Percentiles rank a stretch among this genome's conserved stretches.
phyloP scores from a whole-genome alignment of 2,797 vertebrate species.

The Helostoma temminkii region DNA sequence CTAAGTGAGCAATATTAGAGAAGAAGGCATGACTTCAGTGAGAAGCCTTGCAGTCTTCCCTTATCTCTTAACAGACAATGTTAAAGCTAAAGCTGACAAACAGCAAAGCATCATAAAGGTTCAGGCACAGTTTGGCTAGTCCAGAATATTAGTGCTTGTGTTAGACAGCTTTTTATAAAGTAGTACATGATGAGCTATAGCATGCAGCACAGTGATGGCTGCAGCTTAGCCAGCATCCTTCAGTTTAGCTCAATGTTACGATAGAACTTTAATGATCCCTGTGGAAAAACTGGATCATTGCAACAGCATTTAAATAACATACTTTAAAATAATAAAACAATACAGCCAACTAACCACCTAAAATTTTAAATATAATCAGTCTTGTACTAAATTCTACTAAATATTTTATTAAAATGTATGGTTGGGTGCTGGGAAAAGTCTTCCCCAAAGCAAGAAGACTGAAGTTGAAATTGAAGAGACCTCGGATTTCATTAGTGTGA shows the following conservation, averaged over 20 bases:
- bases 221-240: conserved; percentile 25
- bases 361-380: no score
- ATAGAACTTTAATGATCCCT: conserved; percentile 54
- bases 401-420: conserved; percentile 23
- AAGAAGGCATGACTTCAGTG: conserved; percentile 34
- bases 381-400: conserved; percentile 14
- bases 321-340: no score
- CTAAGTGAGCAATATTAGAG: conserved; percentile 54
- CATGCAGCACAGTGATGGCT: conserved; percentile 12
- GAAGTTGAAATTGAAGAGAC: conserved; percentile 38
- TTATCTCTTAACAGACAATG: conserved; percentile 43
- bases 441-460: conserved; percentile 13
- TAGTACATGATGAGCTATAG: neutral
- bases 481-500: conserved; percentile 13
- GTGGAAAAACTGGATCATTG: conserved; percentile 46
- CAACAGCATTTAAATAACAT: conserved; percentile 34
- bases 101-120: conserved; percentile 22
- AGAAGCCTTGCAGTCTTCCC: conserved; percentile 25
- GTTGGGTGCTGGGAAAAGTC: neutral
- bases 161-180: conserved; percentile 38
- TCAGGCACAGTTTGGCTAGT: conserved; percentile 23
- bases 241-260: conserved; percentile 33
- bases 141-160: conserved; percentile 21
- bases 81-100: conserved; percentile 36
- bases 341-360: no score